Conservation (phyloP, 2,888 invertebrate species). For the Tetropium fuscum region DNA sequence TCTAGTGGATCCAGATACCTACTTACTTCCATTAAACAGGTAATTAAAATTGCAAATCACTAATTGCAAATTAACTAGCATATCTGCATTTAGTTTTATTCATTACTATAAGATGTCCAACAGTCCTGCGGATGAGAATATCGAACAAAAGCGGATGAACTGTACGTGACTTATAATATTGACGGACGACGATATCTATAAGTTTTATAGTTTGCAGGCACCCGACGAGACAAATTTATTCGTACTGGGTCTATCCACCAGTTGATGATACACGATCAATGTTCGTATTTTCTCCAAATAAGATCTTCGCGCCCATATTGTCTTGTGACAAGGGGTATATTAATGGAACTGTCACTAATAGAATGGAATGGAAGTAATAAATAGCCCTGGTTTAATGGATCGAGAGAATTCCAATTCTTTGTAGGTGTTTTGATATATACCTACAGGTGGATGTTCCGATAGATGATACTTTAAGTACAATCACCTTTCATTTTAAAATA, state of each 20-base stretch:
- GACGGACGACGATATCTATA: too few species aligned
- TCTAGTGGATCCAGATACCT: too few species aligned
- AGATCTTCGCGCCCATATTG: slow-evolving; percentile 31
- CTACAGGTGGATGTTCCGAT: slow-evolving; percentile 1
- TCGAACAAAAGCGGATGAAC: too few species aligned
- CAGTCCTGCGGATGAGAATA: too few species aligned
- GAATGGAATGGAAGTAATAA: slow-evolving; percentile 37
- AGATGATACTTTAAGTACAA: too few species aligned
- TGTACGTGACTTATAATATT: too few species aligned
- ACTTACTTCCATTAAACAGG: too few species aligned
- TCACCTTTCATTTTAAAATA: too few species aligned
- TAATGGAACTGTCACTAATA: slow-evolving; percentile 42
- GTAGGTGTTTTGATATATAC: slow-evolving; percentile 10
- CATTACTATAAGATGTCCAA: too few species aligned
- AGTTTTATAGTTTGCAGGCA: not conserved
- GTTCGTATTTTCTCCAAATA: slow-evolving; percentile 15
- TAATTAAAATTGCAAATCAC: too few species aligned
- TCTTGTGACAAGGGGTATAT: slow-evolving; percentile 36
- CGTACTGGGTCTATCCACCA: slow-evolving; percentile 7
- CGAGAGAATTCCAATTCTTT: slow-evolving; percentile 24
- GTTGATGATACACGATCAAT: slow-evolving; percentile 7
- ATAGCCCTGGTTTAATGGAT: slow-evolving; percentile 24
- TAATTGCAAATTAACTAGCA: too few species aligned
- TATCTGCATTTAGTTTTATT: too few species aligned
- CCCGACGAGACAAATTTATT: slow-evolving; percentile 16